Conservation (phyloP, 2,797 vertebrate species). For the Pampus argenteus region DNA sequence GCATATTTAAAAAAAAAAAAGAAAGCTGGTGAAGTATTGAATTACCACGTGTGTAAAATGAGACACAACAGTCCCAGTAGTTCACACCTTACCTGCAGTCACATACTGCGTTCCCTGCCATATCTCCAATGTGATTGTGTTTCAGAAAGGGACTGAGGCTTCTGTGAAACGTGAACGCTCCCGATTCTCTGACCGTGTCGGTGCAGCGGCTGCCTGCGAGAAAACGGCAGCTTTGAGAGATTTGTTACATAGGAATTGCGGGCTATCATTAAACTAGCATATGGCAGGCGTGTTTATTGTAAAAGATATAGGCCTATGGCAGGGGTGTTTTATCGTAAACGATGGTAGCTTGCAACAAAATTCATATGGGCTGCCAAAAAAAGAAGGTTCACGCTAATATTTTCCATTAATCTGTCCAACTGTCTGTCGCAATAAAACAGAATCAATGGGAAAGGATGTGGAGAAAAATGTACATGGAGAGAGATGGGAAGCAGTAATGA, state of each 20-base stretch:
- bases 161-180: slow-evolving; percentile 61
- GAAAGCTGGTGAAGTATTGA: slow-evolving; percentile 61
- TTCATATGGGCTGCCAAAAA: slow-evolving; percentile 22
- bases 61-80: slow-evolving; percentile 46
- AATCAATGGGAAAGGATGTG: slow-evolving; percentile 15
- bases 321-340: slow-evolving; percentile 15
- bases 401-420: slow-evolving; percentile 57
- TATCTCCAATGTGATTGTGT: slow-evolving; percentile 39
- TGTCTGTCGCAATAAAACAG: slow-evolving; percentile 37
- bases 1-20: slow-evolving; percentile 64
- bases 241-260: slow-evolving; percentile 68
- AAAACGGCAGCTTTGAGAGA: slow-evolving; percentile 56
- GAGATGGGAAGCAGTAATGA: slow-evolving; percentile 37
- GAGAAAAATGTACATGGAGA: slow-evolving; percentile 19
- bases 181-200: slow-evolving; percentile 48
- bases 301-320: slow-evolving; percentile 62
- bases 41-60: slow-evolving; percentile 54
- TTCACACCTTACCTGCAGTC: slow-evolving; percentile 68
- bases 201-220: slow-evolving; percentile 52
- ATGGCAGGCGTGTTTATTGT: slow-evolving; percentile 61
- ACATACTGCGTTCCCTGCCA: slow-evolving; percentile 20
- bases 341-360: slow-evolving; percentile 9
- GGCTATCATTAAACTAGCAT: slow-evolving; percentile 64
- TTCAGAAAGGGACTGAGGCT: slow-evolving; percentile 39
- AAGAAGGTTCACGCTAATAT: slow-evolving; percentile 51